Evolutionary conservation across 2,888 invertebrate genomes (phyloP).

Genomic region (Polylopha cassiicola): DNA sequence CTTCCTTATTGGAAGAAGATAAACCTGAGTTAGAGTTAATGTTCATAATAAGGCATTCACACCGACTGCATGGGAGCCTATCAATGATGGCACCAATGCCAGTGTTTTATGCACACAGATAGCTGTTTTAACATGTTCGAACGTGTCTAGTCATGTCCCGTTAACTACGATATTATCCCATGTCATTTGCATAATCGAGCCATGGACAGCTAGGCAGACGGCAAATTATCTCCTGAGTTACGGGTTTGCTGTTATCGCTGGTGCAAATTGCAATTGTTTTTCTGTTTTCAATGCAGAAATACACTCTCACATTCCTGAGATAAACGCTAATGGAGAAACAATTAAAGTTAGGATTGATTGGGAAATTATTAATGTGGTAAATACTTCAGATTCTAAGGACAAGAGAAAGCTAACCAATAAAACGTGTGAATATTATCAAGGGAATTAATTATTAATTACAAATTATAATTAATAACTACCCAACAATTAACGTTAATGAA

Average conservation of each 20-base stretch:
- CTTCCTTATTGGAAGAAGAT: conserved; percentile 12
- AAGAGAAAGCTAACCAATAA: no score
- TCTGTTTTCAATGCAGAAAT: background rate
- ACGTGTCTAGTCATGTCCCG: conserved; percentile 11
- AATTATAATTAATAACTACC: conserved; percentile 7
- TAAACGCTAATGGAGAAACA: no score
- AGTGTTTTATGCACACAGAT: conserved; percentile 18
- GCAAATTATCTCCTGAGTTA: background rate
- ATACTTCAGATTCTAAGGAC: no score
- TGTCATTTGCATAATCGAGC: conserved; percentile 30
- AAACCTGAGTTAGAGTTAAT: no score
- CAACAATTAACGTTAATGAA: conserved; percentile 12
- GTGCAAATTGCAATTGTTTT: conserved; percentile 18
- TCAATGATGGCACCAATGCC: conserved; percentile 9
- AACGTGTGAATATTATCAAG: conserved; percentile 1
- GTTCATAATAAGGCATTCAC: conserved; percentile 6
- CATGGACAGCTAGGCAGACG: conserved; percentile 12
- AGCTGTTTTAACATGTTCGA: conserved; percentile 7
- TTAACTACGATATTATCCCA: conserved; percentile 23
- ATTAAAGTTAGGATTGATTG: no score
- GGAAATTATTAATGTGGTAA: no score
- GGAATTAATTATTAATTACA: conserved; percentile 9
- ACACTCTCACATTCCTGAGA: no score
- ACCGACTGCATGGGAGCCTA: conserved; percentile 5
- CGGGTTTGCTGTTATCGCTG: background rate